Conservation (phyloP, 2,797 vertebrate genomes). For the Halcyon leucocephala region DNA sequence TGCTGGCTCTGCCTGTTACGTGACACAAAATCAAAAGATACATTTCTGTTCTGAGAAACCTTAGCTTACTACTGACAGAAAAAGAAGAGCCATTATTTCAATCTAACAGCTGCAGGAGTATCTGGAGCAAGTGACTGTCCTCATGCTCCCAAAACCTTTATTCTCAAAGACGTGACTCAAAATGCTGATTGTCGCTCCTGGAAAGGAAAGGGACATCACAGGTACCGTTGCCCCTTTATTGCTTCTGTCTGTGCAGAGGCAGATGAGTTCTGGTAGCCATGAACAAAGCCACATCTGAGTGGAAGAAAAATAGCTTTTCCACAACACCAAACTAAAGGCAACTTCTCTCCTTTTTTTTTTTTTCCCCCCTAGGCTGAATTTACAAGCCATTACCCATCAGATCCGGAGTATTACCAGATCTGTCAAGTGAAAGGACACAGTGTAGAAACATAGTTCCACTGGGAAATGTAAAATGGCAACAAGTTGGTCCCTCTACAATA, state of each 20-base stretch:
- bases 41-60: neutral
- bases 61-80: neutral
- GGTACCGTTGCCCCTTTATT: neutral
- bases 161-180: neutral
- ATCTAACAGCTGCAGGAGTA: neutral
- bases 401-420: neutral
- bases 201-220: neutral
- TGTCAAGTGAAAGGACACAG: conserved; percentile 25
- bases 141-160: neutral
- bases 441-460: neutral
- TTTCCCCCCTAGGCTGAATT: neutral
- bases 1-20: neutral
- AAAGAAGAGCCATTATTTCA: neutral
- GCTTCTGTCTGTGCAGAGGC: neutral
- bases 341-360: neutral
- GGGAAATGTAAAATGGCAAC: conserved; percentile 36
- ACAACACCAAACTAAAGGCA: neutral
- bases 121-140: neutral
- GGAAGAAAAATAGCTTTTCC: neutral
- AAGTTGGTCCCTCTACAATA: conserved; percentile 11
- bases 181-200: neutral
- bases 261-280: neutral
- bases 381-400: conserved; percentile 23
- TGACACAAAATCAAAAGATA: neutral
- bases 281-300: neutral